A percentile compares a stretch with the other conserved stretches of the same genome.
Conservation (phyloP, 2,113 vertebrate genomes). For the Jacana jacana region DNA sequence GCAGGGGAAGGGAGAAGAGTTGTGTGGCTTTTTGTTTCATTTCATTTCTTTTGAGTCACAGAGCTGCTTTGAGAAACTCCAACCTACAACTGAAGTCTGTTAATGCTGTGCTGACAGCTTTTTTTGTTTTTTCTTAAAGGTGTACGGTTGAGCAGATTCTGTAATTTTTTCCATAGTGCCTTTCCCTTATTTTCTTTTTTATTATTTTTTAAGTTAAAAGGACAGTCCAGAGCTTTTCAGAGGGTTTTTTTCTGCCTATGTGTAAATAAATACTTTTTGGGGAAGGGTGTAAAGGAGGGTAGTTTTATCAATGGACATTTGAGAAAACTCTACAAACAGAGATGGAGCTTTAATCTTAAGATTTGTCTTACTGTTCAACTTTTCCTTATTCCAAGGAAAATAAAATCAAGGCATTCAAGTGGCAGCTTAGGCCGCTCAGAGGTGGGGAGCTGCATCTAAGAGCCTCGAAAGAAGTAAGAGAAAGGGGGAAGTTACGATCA, state of each 20-base stretch:
- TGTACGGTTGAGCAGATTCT: constrained; percentile 67
- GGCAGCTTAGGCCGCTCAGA: constrained; percentile 22
- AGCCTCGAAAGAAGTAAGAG: constrained; percentile 15
- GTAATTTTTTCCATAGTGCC: constrained; percentile 76
- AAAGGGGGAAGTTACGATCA: not conserved
- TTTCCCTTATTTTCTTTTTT: constrained; percentile 70
- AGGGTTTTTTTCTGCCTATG: constrained; percentile 43
- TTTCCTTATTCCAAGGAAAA: constrained; percentile 46
- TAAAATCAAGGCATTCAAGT: constrained; percentile 22
- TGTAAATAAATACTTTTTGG: constrained; percentile 71
- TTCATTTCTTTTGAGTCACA: not conserved
- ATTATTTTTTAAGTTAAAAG: constrained; percentile 71
- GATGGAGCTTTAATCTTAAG: constrained; percentile 65
- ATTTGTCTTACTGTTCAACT: constrained; percentile 45
- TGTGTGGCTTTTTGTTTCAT: not conserved
- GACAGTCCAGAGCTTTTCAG: constrained; percentile 72
- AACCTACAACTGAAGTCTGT: constrained; percentile 30
- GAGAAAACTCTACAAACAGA: constrained; percentile 39
- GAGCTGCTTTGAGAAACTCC: constrained; percentile 55
- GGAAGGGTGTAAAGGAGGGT: not conserved
- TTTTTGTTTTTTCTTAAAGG: constrained; percentile 60
- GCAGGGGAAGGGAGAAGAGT: constrained; percentile 17
- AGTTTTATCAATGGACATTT: constrained; percentile 35
- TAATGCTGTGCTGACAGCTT: constrained; percentile 44
- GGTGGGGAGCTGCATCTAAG: not conserved